These are phyloP conservation scores for Ephialtes manifestator DNA, from an alignment of 2,888 invertebrate genomes.

Conservation along the genomic window DNA sequence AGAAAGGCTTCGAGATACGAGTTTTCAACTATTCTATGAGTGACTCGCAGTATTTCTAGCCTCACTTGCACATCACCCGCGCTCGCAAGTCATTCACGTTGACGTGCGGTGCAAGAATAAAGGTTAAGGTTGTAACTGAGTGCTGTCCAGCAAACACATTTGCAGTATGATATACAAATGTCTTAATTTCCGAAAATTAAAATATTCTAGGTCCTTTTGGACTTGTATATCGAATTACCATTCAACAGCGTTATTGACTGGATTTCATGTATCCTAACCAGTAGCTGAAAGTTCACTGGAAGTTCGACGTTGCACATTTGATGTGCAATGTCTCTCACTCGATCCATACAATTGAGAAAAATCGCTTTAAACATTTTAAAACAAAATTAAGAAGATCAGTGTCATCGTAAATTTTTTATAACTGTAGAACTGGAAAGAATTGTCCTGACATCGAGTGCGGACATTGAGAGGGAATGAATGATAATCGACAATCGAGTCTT, in stretches of 20 bases:
- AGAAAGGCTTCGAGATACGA: background rate
- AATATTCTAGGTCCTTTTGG: no score
- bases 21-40: constrained; percentile 17
- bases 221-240: no score
- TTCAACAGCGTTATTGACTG: background rate
- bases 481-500: background rate
- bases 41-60: background rate
- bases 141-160: no score
- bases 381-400: no score
- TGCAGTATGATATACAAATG: background rate
- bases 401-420: no score
- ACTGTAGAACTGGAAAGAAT: no score
- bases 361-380: no score
- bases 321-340: background rate
- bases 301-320: background rate
- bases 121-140: constrained; percentile 14
- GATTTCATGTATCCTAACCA: background rate
- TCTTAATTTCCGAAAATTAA: no score
- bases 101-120: constrained; percentile 12
- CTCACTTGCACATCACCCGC: background rate
- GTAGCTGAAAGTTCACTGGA: constrained; percentile 24
- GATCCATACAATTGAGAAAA: constrained; percentile 22
- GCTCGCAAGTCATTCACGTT: background rate
- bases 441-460: no score
- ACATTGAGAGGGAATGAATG: no score